Percentiles rank a stretch among this genome's conserved stretches.
Evolutionary conservation across 2,888 invertebrate species (phyloP).

Genomic region (Orthosia gothica): DNA sequence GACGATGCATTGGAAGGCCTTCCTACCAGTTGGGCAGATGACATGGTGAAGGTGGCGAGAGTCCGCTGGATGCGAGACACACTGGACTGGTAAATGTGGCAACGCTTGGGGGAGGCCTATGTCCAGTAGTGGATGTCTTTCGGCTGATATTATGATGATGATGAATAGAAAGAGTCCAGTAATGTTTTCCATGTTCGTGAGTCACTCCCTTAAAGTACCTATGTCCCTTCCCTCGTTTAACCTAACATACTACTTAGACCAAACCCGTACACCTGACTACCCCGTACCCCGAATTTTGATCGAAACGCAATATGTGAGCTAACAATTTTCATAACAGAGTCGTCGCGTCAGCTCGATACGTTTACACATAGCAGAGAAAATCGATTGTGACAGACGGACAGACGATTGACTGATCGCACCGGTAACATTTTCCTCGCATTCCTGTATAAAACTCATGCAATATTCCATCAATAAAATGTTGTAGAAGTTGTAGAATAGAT

Average conservation of each 20-base stretch:
- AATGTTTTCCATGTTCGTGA: too few species aligned
- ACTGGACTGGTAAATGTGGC: too few species aligned
- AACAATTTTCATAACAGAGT: conserved; percentile 10
- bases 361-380: conserved; percentile 37
- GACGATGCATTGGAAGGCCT: too few species aligned
- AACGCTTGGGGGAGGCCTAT: too few species aligned
- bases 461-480: conserved; percentile 33
- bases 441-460: background rate
- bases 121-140: too few species aligned
- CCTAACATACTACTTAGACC: background rate
- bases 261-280: background rate
- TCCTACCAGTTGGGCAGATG: too few species aligned
- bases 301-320: conserved; percentile 2
- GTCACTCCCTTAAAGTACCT: background rate
- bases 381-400: conserved; percentile 46
- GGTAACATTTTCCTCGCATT: conserved; percentile 12
- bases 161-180: too few species aligned
- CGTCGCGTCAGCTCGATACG: conserved; percentile 26
- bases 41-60: too few species aligned
- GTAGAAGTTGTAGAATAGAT: conserved; percentile 55
- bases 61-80: too few species aligned
- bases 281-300: background rate
- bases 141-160: too few species aligned
- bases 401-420: conserved; percentile 51
- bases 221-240: background rate